Conservation (phyloP, 2,888 invertebrate species). For the Pammene fasciana region DNA sequence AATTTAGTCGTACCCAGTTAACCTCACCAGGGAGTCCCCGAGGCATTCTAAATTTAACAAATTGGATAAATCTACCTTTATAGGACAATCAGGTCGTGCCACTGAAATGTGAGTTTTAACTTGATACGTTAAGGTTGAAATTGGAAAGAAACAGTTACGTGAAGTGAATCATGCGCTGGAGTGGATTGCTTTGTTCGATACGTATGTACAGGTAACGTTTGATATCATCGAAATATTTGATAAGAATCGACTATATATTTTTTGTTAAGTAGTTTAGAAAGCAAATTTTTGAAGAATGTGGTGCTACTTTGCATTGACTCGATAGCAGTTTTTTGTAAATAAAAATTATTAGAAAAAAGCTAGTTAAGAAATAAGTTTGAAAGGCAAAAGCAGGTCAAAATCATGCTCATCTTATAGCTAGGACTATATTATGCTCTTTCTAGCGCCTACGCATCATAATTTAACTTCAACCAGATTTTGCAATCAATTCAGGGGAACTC, state of each 20-base stretch:
- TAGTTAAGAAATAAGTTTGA: too few species aligned
- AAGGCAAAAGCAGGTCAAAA: neutral
- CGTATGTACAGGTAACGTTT: neutral
- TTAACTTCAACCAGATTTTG: neutral
- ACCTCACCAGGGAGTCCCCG: slow-evolving; percentile 11
- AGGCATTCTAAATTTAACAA: slow-evolving; percentile 19
- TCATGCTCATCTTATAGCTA: too few species aligned
- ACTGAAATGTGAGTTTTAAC: slow-evolving; percentile 1
- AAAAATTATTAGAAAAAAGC: too few species aligned
- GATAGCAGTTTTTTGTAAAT: too few species aligned
- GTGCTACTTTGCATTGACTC: too few species aligned
- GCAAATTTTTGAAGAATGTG: too few species aligned
- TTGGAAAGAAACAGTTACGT: neutral
- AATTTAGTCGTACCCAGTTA: slow-evolving; percentile 5
- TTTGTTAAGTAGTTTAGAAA: too few species aligned
- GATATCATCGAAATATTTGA: neutral
- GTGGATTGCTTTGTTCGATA: neutral
- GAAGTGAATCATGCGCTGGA: slow-evolving; percentile 17
- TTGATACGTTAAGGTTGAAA: neutral
- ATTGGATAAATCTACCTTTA: neutral
- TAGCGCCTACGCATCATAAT: neutral
- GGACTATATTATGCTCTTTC: neutral
- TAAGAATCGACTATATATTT: too few species aligned
- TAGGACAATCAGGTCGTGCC: neutral
- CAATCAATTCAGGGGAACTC: slow-evolving; percentile 25